Percentiles rank a stretch among this genome's conserved stretches.
Conservation (phyloP, 2,113 vertebrate species). For the Myotis yumanensis region DNA sequence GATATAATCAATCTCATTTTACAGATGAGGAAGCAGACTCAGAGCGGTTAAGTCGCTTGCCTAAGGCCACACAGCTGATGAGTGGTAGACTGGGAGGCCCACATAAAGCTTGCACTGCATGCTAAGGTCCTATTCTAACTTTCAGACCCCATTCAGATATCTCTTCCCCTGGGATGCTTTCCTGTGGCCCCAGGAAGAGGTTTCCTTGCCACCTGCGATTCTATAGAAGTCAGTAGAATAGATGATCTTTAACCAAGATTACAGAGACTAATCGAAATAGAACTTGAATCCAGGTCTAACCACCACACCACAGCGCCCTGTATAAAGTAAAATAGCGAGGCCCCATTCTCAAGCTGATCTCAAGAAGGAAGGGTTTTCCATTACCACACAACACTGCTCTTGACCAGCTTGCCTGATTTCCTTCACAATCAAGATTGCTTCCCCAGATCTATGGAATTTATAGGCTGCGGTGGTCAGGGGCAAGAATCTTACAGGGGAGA, state of each 20-base stretch:
- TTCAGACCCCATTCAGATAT: neutral
- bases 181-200: neutral
- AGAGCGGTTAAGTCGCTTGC: neutral
- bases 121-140: neutral
- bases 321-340: neutral
- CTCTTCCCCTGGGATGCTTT: neutral
- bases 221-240: neutral
- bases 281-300: neutral
- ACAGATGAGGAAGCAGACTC: conserved; percentile 24
- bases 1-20: neutral
- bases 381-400: neutral
- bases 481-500: neutral
- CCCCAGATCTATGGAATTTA: neutral
- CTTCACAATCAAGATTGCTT: neutral
- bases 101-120: neutral
- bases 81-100: neutral
- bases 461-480: neutral
- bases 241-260: neutral
- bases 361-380: neutral
- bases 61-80: neutral
- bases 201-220: neutral
- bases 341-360: neutral
- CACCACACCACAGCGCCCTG: neutral
- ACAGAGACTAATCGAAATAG: neutral
- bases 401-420: neutral